phyloP scores from a whole-genome alignment of 2,797 vertebrate genomes.

The Myotis planiceps region DNA sequence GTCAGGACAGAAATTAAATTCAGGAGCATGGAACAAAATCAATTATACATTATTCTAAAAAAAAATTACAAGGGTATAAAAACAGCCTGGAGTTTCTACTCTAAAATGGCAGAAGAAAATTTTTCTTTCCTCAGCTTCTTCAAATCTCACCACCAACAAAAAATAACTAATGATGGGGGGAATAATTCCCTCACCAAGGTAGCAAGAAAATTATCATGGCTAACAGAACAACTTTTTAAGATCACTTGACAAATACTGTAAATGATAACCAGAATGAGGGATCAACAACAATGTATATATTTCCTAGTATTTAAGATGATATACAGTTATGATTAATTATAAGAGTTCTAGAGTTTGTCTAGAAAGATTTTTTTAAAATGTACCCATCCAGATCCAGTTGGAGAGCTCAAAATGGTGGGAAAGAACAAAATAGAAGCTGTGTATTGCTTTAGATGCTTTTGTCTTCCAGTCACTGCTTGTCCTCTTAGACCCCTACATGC shows the following conservation, averaged over 20 bases:
- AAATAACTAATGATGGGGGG: neutral
- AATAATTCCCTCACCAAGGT: neutral
- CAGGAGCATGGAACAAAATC: neutral
- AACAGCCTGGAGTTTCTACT: neutral
- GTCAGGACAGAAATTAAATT: constrained; percentile 29
- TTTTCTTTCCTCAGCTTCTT: neutral
- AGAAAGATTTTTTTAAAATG: neutral
- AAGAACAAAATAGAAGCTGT: neutral
- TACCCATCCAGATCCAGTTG: neutral
- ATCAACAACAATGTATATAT: neutral
- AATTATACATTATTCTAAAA: constrained; percentile 24
- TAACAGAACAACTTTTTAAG: neutral
- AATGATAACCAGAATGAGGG: neutral
- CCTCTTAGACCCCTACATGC: too few relatives aligned
- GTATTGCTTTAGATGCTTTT: neutral
- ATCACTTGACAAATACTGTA: neutral
- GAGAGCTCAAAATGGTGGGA: neutral
- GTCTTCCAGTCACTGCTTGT: neutral
- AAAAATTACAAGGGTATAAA: neutral
- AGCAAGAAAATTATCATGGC: neutral
- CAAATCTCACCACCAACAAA: neutral
- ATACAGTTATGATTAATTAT: neutral
- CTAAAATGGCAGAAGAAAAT: neutral
- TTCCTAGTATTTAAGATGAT: neutral
- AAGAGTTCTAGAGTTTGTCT: neutral